Base-by-base conservation (phyloP, 2,113 vertebrate species). In the Ageneiosus marmoratus region DNA sequence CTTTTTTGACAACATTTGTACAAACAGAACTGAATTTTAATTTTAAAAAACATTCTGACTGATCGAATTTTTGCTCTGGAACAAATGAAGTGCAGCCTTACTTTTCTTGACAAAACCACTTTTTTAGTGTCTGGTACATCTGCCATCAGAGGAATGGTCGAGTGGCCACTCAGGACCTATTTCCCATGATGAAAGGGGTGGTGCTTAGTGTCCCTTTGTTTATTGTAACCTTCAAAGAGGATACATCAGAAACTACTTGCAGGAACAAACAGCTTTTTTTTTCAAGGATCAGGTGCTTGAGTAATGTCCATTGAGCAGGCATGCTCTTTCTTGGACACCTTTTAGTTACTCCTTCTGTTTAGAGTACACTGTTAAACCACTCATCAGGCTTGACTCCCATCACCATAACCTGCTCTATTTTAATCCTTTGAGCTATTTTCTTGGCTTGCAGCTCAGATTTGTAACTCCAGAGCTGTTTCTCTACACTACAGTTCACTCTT, bases 161-260 rank as follows among this genome's bases (percentile, higher is more conserved):
- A 83, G 63, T 83, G 76, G 63, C 76, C 53, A 34, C 51, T 60
- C 41, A 62, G 24, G 37, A 27, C 58, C 37, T 44, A 10, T 70
- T 56, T 55, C 50, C 81, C 34, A 58, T 77, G 63, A 76, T 76
- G 44, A 82, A 76, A 65, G 44, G 32, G 72, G 27, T 41, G 32
- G 81, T 44, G 4, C 13, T 41, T 41, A 55, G 73, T 76, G 53
- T 65, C 48, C 48, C 50, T 76, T 83, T 77, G 48, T 77, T 76
- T 44, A 67, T 46, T 18, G 46, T 85, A 77, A 84, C 84, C 84
- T 91, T 84, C 81, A 89, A 88, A 89, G 87, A 76, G 2, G 48
- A 34, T 34, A 12, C 27, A 34, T 32, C 29, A 76, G 73, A 32
- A 22, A 76, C 73, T 55, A 24, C 7, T 53, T 5, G 3, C 9